Evolutionary conservation across 2,797 vertebrate species (phyloP).

Genomic region (Gadopsis bispinosus): DNA sequence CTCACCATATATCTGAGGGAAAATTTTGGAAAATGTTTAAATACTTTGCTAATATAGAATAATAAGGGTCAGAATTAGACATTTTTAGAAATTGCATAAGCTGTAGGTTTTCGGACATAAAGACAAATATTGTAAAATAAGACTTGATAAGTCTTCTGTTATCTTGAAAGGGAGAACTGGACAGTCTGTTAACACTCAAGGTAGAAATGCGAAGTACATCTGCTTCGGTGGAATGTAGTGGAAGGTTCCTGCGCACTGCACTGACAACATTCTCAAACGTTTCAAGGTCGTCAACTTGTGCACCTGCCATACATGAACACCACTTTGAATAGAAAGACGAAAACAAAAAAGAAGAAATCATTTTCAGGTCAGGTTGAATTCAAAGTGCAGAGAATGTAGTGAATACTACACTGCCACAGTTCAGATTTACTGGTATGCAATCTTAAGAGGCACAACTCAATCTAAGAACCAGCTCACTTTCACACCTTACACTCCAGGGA

Average conservation of each 20-base stretch:
- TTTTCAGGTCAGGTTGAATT: constrained; percentile 4
- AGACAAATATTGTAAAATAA: neutral
- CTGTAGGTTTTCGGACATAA: neutral
- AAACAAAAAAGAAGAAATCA: neutral
- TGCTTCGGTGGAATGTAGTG: constrained; percentile 7
- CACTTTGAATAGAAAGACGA: neutral
- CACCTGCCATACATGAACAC: neutral
- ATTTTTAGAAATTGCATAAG: too few species aligned
- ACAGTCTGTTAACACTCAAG: neutral
- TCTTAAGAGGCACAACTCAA: neutral
- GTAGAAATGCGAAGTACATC: neutral
- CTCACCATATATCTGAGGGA: neutral
- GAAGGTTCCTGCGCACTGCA: neutral
- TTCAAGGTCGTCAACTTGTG: neutral
- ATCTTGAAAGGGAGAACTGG: constrained; percentile 6
- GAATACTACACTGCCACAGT: neutral
- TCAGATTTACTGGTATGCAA: neutral
- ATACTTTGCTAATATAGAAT: neutral
- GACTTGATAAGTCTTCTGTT: neutral
- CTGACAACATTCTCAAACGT: constrained; percentile 5
- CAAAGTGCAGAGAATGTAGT: neutral
- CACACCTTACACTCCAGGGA: neutral
- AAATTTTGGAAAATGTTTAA: neutral
- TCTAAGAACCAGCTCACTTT: neutral
- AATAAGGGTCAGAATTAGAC: neutral